phyloP scores from a whole-genome alignment of 2,113 vertebrate species.

The Corynorhinus townsendii region DNA sequence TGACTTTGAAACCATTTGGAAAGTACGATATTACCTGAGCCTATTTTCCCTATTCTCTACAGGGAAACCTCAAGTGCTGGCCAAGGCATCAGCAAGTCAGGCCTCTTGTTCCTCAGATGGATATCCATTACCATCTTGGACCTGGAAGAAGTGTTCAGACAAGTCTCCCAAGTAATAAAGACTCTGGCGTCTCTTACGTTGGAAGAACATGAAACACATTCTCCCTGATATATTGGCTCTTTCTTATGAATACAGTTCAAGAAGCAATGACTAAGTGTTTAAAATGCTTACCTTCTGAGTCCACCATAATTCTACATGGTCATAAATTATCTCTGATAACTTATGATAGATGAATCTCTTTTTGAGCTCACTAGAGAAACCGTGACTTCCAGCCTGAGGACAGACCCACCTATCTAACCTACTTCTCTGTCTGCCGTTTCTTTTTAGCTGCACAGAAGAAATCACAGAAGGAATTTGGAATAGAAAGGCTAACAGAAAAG shows the following conservation, averaged over 20 bases:
- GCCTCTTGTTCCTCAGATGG: conserved; percentile 78
- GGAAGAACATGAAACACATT: background rate
- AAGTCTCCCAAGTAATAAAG: conserved; percentile 77
- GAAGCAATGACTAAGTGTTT: background rate
- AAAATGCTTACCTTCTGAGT: background rate
- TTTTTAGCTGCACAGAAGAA: conserved; percentile 81
- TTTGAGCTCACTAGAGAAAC: background rate
- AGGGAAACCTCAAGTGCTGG: conserved; percentile 78
- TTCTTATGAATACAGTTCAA: background rate
- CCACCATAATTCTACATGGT: background rate
- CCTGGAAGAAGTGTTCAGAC: conserved; percentile 78
- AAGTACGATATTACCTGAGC: background rate
- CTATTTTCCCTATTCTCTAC: background rate
- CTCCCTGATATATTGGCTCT: background rate
- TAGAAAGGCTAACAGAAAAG: conserved; percentile 65
- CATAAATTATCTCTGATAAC: conserved; percentile 34
- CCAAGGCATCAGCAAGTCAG: conserved; percentile 52
- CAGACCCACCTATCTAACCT: background rate
- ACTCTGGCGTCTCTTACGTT: background rate
- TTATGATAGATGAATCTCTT: background rate
- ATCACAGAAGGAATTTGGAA: conserved; percentile 78
- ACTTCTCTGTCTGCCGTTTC: background rate
- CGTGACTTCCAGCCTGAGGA: background rate
- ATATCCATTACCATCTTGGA: conserved; percentile 79
- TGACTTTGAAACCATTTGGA: background rate